Percentiles rank a stretch among this genome's conserved stretches.
phyloP scores from a whole-genome alignment of 2,888 invertebrate genomes.

The Dryomyza anilis region DNA sequence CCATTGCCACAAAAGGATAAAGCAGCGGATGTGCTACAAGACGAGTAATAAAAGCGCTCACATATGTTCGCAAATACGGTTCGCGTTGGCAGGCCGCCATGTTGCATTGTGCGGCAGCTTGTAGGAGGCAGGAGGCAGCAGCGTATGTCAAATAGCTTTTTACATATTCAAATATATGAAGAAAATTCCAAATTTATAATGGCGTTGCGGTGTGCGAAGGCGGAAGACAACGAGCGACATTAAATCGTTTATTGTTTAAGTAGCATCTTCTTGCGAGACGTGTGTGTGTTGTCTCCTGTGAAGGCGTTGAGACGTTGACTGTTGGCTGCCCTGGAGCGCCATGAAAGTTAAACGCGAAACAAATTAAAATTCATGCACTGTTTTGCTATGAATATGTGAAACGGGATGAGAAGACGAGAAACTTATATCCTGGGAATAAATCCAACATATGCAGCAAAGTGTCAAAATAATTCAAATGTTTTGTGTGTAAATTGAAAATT shows the following conservation, averaged over 20 bases:
- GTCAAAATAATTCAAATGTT: slow-evolving; percentile 54
- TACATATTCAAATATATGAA: slow-evolving; percentile 2
- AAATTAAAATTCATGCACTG: slow-evolving; percentile 23
- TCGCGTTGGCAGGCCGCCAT: slow-evolving; percentile 3
- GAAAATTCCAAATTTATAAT: slow-evolving; percentile 5
- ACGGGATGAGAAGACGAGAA: not conserved
- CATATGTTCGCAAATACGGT: not conserved
- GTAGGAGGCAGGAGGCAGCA: slow-evolving; percentile 4
- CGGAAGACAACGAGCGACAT: not conserved
- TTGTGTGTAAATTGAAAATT: slow-evolving; percentile 53
- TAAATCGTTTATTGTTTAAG: slow-evolving; percentile 19
- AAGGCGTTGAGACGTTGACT: not conserved
- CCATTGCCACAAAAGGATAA: slow-evolving; percentile 20
- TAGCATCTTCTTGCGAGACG: not conserved
- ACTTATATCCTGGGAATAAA: slow-evolving; percentile 3
- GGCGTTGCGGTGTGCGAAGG: not conserved
- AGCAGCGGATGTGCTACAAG: slow-evolving; percentile 11
- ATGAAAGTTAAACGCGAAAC: slow-evolving; percentile 21
- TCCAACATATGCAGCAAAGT: slow-evolving; percentile 29
- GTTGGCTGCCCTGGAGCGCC: not conserved
- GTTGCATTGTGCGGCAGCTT: slow-evolving; percentile 14
- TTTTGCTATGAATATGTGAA: slow-evolving; percentile 16
- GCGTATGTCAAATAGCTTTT: not conserved
- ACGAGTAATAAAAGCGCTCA: slow-evolving; percentile 10
- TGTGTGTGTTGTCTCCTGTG: not conserved